Percentiles rank a stretch among this genome's conserved stretches.
Evolutionary conservation across 1,140 invertebrate genomes (phyloP).

Genomic region (Theocolax elegans): DNA sequence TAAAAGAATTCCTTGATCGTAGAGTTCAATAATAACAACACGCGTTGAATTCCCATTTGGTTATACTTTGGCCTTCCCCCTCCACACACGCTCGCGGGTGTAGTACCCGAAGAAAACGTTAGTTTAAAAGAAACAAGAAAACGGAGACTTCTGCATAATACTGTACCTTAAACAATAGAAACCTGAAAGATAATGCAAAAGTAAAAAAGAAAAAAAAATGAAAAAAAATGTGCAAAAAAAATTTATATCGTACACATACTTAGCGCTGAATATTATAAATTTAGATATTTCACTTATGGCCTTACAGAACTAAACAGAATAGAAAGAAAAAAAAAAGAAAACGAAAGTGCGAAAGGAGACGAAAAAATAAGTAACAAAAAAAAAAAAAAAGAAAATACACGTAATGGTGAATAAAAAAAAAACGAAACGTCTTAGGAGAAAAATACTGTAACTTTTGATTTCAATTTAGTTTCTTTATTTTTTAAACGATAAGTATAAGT

Average conservation of each 20-base stretch:
- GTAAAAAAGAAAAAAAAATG: slow-evolving; percentile 39
- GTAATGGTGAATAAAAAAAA: too few species aligned
- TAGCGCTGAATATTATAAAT: slow-evolving; percentile 58
- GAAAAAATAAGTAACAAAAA: slow-evolving; percentile 8
- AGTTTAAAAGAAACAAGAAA: too few species aligned
- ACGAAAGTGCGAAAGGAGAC: slow-evolving; percentile 7
- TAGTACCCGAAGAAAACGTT: background rate
- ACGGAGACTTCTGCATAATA: slow-evolving; percentile 53
- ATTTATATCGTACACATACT: slow-evolving; percentile 53
- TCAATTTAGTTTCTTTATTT: too few species aligned
- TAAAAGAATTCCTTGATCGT: too few species aligned
- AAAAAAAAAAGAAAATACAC: slow-evolving; percentile 24
- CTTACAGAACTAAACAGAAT: slow-evolving; percentile 54
- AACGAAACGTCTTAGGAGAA: too few species aligned
- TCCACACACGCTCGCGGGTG: too few species aligned
- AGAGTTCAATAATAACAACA: too few species aligned
- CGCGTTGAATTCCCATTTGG: too few species aligned
- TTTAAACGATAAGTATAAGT: too few species aligned
- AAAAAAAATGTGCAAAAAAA: slow-evolving; percentile 47
- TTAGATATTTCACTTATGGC: slow-evolving; percentile 62
- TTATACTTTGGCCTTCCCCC: too few species aligned
- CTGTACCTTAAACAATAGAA: slow-evolving; percentile 56
- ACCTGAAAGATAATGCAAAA: slow-evolving; percentile 43
- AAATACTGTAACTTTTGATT: slow-evolving; percentile 1
- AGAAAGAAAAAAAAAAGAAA: slow-evolving; percentile 31